Evolutionary conservation across 2,888 invertebrate species (phyloP).

Genomic region (Leptopterna dolabrata): DNA sequence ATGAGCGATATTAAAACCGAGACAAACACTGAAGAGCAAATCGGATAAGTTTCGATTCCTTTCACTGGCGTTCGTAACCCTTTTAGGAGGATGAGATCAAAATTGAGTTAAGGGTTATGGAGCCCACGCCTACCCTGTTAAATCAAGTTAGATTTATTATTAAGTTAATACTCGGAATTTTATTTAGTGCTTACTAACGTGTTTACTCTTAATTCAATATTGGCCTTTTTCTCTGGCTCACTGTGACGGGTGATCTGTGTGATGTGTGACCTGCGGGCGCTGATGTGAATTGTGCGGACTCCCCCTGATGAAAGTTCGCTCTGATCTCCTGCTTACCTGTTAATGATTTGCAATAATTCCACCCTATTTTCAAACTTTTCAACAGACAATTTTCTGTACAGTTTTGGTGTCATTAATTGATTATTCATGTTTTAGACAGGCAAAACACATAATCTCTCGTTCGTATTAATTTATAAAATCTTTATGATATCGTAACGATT

Average conservation of each 20-base stretch:
- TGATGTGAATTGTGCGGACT: not conserved
- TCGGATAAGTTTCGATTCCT: not conserved
- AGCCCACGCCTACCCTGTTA: not conserved
- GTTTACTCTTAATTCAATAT: slow-evolving; percentile 60
- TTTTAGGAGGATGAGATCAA: slow-evolving; percentile 40
- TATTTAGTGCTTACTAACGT: slow-evolving; percentile 57
- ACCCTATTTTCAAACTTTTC: too few species aligned
- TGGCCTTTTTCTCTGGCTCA: slow-evolving; percentile 16
- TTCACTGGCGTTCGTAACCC: not conserved
- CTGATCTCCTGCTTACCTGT: too few species aligned
- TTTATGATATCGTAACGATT: too few species aligned
- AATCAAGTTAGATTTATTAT: slow-evolving; percentile 59
- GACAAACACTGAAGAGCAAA: not conserved
- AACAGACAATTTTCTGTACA: too few species aligned
- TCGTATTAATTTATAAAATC: too few species aligned
- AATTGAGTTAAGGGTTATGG: slow-evolving; percentile 49
- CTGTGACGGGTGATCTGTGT: not conserved
- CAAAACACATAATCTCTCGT: too few species aligned
- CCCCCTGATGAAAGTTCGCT: too few species aligned
- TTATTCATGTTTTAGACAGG: too few species aligned
- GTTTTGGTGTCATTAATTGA: too few species aligned
- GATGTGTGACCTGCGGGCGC: not conserved
- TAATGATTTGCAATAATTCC: too few species aligned
- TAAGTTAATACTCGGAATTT: slow-evolving; percentile 56
- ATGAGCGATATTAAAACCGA: not conserved